Base-by-base conservation (phyloP, 2,113 vertebrate genomes). In the Axis porcinus region DNA sequence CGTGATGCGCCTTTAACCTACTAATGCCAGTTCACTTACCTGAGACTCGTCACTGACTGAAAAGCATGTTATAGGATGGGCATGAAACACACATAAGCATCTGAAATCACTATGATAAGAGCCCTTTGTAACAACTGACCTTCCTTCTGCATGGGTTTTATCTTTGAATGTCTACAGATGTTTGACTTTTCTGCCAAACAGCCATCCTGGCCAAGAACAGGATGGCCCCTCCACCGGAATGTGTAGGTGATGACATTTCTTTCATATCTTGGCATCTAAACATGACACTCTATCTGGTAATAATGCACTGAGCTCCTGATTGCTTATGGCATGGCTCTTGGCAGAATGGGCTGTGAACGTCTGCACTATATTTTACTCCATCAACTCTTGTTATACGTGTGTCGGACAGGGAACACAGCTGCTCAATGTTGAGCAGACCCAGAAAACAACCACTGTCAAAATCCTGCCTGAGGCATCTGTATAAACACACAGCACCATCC, bases 231-330 rank as follows among this genome's bases (percentile, higher is more conserved):
- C 57, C 25, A 8, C 10, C 47, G 74, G 58, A 58, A 88, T 5
- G 50, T 2, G 6, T 21, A 88, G 85, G 91, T 93, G 91, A 97
- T 89, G 92, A 97, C 85, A 89, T 92, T 96, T 92, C 70, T 76
- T 92, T 95, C 60, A 89, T 47, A 50, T 83, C 64, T 62, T 96
- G 94, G 82, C 88, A 87, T 89, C 79, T 74, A 70, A 84, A 89
- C 13, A 28, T 57, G 91, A 95, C 84, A 94, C 30, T 92, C 30
- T 89, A 33, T 94, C 95, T 78, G 78, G 70, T 89, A 70, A 76
- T 93, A 79, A n/a, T 5, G 52, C 84, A n/a, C 2, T 40, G 67
- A 88, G 58, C 78, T 95, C 93, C 85, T 12, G 9, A 21, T 43
- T 79, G 95, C 96, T 97, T 97, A 94, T 50, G 78, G 95, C 52